Evolutionary conservation across 1,140 invertebrate genomes (phyloP).

Genomic region (Steinernema feltiae): DNA sequence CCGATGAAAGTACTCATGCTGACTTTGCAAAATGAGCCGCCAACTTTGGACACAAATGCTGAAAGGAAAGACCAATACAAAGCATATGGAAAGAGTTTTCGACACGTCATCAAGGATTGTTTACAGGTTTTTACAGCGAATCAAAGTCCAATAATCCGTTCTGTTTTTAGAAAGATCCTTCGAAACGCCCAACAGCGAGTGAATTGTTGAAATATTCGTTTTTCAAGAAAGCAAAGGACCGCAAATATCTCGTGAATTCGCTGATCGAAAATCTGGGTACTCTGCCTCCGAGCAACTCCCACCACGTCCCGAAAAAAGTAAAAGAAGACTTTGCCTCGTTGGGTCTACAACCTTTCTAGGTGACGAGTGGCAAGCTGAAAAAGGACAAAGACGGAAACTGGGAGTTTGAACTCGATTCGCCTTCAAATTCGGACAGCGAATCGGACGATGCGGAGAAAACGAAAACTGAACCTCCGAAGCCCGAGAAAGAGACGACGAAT

Average conservation of each 20-base stretch:
- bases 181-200: constrained; percentile 88
- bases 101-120: constrained; percentile 85
- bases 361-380: constrained; percentile 54
- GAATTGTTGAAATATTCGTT: constrained; percentile 96
- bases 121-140: constrained; percentile 64
- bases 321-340: background rate
- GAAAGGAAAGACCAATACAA: constrained; percentile 97
- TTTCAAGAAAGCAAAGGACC: constrained; percentile 98
- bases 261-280: constrained; percentile 65
- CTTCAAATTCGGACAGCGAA: constrained; percentile 31
- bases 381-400: constrained; percentile 58
- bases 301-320: constrained; percentile 47
- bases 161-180: constrained; percentile 71
- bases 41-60: constrained; percentile 84
- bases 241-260: constrained; percentile 83
- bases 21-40: constrained; percentile 94
- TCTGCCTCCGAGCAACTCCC: constrained; percentile 37
- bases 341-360: constrained; percentile 28
- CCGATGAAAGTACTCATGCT: constrained; percentile 98
- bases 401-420: constrained; percentile 56
- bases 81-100: constrained; percentile 89
- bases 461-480: background rate
- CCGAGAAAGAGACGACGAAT: constrained; percentile 5
- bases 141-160: constrained; percentile 3
- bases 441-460: constrained; percentile 35